phyloP scores from a whole-genome alignment of 2,113 vertebrate genomes.

The Oncorhynchus tshawytscha region DNA sequence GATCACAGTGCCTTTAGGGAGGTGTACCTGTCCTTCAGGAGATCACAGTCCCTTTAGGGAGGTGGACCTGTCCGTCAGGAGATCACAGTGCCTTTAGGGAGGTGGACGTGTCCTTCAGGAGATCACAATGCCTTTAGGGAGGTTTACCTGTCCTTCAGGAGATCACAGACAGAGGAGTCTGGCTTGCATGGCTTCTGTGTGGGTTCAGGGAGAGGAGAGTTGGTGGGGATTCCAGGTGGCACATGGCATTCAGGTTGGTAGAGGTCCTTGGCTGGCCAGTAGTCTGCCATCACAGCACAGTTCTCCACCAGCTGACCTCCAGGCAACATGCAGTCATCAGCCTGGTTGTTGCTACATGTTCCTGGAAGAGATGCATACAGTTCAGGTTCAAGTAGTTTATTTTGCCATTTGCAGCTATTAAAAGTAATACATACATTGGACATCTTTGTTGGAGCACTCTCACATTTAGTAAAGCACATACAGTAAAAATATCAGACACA shows the following conservation, averaged over 20 bases:
- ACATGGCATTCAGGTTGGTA: conserved; percentile 73
- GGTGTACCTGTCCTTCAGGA: conserved; percentile 65
- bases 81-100: too few relatives aligned
- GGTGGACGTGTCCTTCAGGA: conserved; percentile 81
- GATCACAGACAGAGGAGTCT: conserved; percentile 74
- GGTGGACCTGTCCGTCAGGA: conserved; percentile 68
- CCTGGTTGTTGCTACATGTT: conserved; percentile 83
- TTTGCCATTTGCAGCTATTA: too few relatives aligned
- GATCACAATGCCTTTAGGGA: conserved; percentile 60
- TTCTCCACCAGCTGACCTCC: conserved; percentile 62
- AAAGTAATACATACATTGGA: too few relatives aligned
- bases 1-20: conserved; percentile 20
- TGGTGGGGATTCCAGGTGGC: conserved; percentile 53
- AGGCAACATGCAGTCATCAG: conserved; percentile 87
- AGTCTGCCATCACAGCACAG: conserved; percentile 84
- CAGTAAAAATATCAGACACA: neutral
- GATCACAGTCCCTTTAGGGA: conserved; percentile 20
- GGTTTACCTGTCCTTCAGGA: conserved; percentile 80
- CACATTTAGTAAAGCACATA: too few relatives aligned
- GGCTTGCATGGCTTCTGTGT: conserved; percentile 61
- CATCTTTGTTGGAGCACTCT: too few relatives aligned
- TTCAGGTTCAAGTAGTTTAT: neutral
- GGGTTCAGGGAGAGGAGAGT: conserved; percentile 28
- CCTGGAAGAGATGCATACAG: conserved; percentile 66
- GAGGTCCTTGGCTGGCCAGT: conserved; percentile 78